Evolutionary conservation across 1,140 invertebrate species (phyloP), one percentile per base, ranked within the genome.

Genomic region (Pararge aegeria): DNA sequence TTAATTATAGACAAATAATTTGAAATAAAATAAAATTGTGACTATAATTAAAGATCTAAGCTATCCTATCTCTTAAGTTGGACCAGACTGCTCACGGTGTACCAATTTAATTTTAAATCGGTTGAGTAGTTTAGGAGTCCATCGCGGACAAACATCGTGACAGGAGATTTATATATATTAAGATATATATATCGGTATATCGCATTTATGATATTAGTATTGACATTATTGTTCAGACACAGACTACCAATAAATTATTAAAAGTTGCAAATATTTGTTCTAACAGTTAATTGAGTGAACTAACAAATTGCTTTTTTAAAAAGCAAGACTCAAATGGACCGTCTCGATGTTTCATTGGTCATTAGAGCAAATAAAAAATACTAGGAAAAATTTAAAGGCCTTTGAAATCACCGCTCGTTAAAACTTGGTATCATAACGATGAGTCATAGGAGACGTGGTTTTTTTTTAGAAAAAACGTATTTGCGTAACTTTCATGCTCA

Each of bases 401-500:
- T 61, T 37, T 49, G 51, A 49, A 61, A 61, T 54, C 30, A 30
- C 42, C 21, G 58, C 51, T 61, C 51, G 52, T 61, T 55, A 54
- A 42, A 54, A 54, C 42, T 61, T 54, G 51, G 42, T 61, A 55
- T 61, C 52, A 61, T 53, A 48, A 51, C 49, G 40, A 55, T 44
- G 54, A 52, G 48, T 60, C 38, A 52, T 46, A 61, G 44, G 18
- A 20, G 30, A 34, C 30, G 21, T 16, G n/a, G 15, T 3, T 18
- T 49, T 38, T 60, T 55, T 60, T 40, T 46, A 24, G 3, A 7
- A 55, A 58, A 55, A 66, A 42, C 71, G 71, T 74, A 74, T 75
- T 75, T 82, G 69, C 64, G 73, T 66, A 78, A 77, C 61, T 81
- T 82, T 78, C 73, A 74, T 73, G 52, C 71, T 69, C 66, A 57